phyloP scores from a whole-genome alignment of 2,113 vertebrate genomes.

The Helogale parvula region DNA sequence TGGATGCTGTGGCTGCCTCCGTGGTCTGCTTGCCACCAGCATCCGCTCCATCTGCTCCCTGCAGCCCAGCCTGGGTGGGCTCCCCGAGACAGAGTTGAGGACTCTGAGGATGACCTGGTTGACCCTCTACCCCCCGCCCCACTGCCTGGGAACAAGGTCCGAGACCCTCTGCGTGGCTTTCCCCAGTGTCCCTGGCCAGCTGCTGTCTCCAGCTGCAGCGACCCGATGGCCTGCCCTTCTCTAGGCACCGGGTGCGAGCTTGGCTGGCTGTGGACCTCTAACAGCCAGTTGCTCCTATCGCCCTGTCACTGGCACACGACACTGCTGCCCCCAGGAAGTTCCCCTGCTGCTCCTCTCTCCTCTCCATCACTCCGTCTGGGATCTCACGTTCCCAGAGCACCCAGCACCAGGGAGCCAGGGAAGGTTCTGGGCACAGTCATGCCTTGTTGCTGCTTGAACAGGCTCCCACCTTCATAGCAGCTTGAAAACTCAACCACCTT shows the following conservation, averaged over 20 bases:
- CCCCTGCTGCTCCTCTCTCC: neutral
- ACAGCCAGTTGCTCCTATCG: neutral
- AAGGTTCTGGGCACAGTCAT: accelerated
- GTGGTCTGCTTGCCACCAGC: accelerated
- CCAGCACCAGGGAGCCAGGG: neutral
- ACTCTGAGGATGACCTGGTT: accelerated
- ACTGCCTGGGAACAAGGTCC: neutral
- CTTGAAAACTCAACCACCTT: neutral
- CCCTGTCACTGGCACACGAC: neutral
- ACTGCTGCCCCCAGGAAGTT: neutral
- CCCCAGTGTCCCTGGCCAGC: neutral
- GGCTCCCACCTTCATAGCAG: neutral
- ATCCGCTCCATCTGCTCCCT: neutral
- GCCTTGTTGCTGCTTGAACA: neutral
- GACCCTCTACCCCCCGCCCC: neutral
- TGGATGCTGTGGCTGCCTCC: accelerated
- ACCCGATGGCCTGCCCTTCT: too few species aligned
- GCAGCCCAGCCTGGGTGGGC: neutral
- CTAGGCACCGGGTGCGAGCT: accelerated
- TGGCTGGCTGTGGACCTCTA: accelerated
- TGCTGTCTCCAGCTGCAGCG: neutral
- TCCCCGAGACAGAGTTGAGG: neutral
- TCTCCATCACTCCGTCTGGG: neutral
- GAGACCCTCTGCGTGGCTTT: accelerated
- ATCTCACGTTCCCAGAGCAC: neutral